phyloP scores from a whole-genome alignment of 2,888 invertebrate species.

The Lithophane leautieri region DNA sequence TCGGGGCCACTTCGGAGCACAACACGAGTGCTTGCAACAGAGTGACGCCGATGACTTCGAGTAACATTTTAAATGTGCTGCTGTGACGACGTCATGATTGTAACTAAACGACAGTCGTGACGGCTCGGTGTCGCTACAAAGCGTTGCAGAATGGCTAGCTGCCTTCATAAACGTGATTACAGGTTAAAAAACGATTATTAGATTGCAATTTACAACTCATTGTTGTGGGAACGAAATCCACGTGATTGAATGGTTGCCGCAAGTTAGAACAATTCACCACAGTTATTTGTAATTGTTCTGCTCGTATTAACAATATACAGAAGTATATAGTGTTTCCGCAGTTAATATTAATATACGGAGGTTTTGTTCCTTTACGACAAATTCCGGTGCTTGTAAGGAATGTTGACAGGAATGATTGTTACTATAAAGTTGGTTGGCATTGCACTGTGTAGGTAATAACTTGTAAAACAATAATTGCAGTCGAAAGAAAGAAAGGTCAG shows the following conservation, averaged over 20 bases:
- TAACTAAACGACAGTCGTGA: constrained; percentile 82
- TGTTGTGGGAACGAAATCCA: constrained; percentile 61
- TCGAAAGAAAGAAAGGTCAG: not conserved
- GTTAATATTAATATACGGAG: constrained; percentile 24
- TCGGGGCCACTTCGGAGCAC: constrained; percentile 67
- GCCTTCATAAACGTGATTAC: constrained; percentile 83
- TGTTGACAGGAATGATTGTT: constrained; percentile 10
- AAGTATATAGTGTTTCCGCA: constrained; percentile 5
- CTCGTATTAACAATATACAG: constrained; percentile 7
- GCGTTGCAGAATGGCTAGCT: constrained; percentile 77
- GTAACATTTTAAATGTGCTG: constrained; percentile 88
- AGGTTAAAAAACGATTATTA: constrained; percentile 81
- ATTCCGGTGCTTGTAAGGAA: constrained; percentile 19
- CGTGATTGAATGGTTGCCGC: constrained; percentile 66
- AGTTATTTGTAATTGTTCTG: constrained; percentile 38
- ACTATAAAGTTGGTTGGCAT: not conserved
- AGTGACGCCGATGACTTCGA: constrained; percentile 71
- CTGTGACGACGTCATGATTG: constrained; percentile 82
- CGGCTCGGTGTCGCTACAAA: constrained; percentile 76
- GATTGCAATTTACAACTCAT: constrained; percentile 81
- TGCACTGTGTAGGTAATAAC: not conserved
- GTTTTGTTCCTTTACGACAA: constrained; percentile 21
- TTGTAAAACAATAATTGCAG: constrained; percentile 9
- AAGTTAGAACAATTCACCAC: constrained; percentile 48
- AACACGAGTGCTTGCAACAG: constrained; percentile 67